These are phyloP conservation scores for Delphinapterus leucas DNA, from an alignment of 2,113 vertebrate genomes.

Conservation along the genomic window DNA sequence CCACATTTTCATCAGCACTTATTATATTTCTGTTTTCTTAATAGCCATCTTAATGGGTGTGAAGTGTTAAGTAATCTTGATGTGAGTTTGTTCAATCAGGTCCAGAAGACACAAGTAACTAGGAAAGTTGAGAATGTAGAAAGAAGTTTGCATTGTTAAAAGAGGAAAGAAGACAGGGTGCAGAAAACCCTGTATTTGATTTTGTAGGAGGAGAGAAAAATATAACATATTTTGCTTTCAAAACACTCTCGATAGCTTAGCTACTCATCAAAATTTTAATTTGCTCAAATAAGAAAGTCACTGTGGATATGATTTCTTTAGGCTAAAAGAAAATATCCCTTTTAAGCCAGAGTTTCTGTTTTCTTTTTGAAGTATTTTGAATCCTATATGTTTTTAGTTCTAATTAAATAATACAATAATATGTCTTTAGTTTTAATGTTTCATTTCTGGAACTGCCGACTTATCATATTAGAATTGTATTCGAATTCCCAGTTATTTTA, in stretches of 20 bases:
- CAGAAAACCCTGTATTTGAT: background rate
- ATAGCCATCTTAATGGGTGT: background rate
- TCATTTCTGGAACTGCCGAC: background rate
- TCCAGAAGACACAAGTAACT: background rate
- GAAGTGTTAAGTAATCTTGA: background rate
- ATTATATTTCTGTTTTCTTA: background rate
- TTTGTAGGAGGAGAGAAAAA: background rate
- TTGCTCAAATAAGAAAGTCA: background rate
- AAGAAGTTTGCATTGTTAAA: background rate
- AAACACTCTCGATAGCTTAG: background rate
- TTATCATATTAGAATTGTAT: background rate
- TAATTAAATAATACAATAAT: slow-evolving; percentile 23
- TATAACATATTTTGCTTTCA: background rate
- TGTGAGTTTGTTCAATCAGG: background rate
- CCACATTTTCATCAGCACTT: background rate
- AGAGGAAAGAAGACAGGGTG: background rate
- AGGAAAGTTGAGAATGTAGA: background rate
- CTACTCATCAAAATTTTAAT: background rate
- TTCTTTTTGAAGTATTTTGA: background rate
- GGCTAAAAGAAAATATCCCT: background rate
- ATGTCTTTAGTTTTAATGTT: background rate
- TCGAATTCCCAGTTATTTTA: slow-evolving; percentile 1
- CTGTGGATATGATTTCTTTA: background rate
- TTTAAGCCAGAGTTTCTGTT: background rate
- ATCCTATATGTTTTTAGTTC: background rate